Base-by-base conservation (phyloP, 2,888 invertebrate genomes). In the Mythimna vitellina region DNA sequence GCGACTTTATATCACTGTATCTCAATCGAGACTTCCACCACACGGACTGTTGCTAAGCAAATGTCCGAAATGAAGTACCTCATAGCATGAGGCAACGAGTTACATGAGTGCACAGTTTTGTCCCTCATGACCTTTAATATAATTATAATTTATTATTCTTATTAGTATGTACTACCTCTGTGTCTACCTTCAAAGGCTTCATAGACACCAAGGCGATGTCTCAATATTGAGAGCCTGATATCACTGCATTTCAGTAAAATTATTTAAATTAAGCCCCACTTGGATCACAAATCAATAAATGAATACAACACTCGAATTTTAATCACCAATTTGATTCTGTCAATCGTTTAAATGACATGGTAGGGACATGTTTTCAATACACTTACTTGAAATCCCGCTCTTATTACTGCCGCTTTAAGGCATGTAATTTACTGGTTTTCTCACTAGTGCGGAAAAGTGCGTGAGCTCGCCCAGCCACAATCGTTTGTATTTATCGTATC, bases 1-100 rank as follows among this genome's bases (percentile, higher is more conserved):
- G 3, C 29, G 29, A 29, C 3, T 3, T 35, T 7, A 14, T 58
- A 72, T 72, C 25, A 78, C 58, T 57, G 54, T 12, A 51, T 61
- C 38, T 57, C 4, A 25, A 3, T n/a, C 12, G 5, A 49, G 4
- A 9, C 25, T n/a, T 25, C 17, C 49, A 64, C 54, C 7, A 12
- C 17, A n/a, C 14, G 1, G 9, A 49, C 54, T 35, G 32, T 32
- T 14, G n/a, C 32, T 17, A 3, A 63, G 29, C 12, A 20, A 14
- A 9, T n/a, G 8, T 29, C 7, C 14, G 12, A 46, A 17, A 25
- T 29, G 17, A 17, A 3, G 4, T 49, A 1, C 35, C 22, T 67
- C 14, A 63, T 25, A 14, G 7, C 20, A 14, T 14, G 14, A 14
- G 32, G 57, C n/a, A n/a, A n/a, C 35, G 5, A 32, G 32, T 9